phyloP scores from a whole-genome alignment of 2,113 vertebrate genomes.

The Chelonoidis abingdonii region DNA sequence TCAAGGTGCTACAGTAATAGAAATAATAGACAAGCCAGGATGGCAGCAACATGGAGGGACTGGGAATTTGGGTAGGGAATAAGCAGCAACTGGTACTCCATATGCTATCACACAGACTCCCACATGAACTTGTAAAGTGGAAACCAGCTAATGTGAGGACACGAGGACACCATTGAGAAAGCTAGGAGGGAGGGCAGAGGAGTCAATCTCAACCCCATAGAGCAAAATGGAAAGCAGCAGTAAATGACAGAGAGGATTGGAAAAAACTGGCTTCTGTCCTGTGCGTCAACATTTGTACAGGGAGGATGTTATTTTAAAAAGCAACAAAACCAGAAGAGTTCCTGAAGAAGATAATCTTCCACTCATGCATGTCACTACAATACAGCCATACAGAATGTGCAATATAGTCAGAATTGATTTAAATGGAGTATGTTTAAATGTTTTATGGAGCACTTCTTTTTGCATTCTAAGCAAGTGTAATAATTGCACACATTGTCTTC shows the following conservation, averaged over 20 bases:
- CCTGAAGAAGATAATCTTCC: neutral
- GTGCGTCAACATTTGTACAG: no score
- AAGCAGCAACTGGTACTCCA: neutral
- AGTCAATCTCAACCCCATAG: no score
- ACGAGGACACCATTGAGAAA: no score
- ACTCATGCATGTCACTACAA: neutral
- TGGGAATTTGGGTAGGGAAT: neutral
- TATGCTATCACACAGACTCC: neutral
- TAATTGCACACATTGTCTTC: neutral
- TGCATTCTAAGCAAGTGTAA: neutral
- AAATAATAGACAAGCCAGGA: neutral
- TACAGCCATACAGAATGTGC: neutral
- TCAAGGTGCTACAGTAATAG: neutral
- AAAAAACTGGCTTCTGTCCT: no score
- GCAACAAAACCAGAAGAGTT: no score
- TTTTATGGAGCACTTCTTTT: neutral
- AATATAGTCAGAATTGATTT: neutral
- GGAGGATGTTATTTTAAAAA: no score
- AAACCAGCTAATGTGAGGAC: neutral
- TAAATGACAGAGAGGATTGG: no score
- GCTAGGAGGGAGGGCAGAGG: no score
- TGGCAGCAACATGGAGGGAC: neutral
- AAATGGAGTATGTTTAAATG: neutral
- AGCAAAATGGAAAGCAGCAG: no score
- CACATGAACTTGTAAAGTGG: neutral